Evolutionary conservation across 1,140 invertebrate genomes (phyloP).

Genomic region (Drosophila santomea): DNA sequence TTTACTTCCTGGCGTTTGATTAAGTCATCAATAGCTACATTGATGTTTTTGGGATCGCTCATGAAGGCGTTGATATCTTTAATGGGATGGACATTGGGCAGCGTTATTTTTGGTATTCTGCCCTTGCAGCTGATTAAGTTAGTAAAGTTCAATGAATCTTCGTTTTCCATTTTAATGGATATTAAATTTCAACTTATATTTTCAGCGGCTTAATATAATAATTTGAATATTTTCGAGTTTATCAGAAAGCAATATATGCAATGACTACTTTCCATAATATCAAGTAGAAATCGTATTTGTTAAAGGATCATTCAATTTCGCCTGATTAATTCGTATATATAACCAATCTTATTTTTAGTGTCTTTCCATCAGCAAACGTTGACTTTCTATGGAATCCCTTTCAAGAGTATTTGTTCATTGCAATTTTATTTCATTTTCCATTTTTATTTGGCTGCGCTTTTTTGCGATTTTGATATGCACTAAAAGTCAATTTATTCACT

Average conservation of each 20-base stretch:
- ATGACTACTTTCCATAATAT: not conserved
- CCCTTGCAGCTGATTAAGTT: constrained; percentile 7
- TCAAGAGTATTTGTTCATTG: constrained; percentile 26
- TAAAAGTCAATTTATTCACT: constrained; percentile 79
- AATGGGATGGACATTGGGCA: constrained; percentile 44
- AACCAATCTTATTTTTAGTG: not conserved
- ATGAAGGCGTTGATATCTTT: constrained; percentile 29
- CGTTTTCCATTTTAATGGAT: not conserved
- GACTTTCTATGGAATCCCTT: constrained; percentile 26
- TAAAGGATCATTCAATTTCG: not conserved
- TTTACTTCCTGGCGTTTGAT: constrained; percentile 13
- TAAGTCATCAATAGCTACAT: constrained; percentile 28
- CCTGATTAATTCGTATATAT: not conserved
- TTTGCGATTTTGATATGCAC: constrained; percentile 52
- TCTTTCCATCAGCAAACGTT: constrained; percentile 6
- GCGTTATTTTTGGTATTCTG: not conserved
- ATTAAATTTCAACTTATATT: not conserved
- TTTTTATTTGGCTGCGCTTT: constrained; percentile 23
- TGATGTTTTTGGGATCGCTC: constrained; percentile 13
- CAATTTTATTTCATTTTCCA: constrained; percentile 21
- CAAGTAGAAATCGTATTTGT: not conserved
- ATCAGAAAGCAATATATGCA: not conserved
- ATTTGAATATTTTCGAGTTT: not conserved
- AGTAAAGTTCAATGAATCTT: not conserved
- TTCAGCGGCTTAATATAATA: too few species aligned